Evolutionary conservation across 1,140 invertebrate species (phyloP).

Genomic region (Pygmarrhopalites habei): DNA sequence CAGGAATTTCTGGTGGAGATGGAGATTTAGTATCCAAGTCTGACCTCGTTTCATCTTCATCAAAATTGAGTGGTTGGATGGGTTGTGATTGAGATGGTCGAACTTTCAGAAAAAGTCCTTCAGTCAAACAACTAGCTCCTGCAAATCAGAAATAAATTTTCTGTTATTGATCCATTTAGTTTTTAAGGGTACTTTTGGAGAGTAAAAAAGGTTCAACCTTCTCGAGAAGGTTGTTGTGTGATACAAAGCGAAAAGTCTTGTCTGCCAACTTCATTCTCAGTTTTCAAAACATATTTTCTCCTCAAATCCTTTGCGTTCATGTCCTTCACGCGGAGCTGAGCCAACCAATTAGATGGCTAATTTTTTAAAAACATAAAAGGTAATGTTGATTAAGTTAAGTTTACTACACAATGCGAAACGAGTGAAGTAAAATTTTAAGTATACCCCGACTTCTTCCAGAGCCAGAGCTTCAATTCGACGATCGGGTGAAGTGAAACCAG

Average conservation of each 20-base stretch:
- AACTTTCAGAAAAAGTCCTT: not conserved
- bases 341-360: not conserved
- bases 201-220: not conserved
- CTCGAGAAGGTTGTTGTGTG: slow-evolving; percentile 2
- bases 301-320: not conserved
- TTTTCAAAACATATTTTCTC: slow-evolving; percentile 7
- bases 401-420: not conserved
- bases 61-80: not conserved
- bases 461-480: slow-evolving; percentile 3
- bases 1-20: not conserved
- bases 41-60: not conserved
- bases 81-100: not conserved
- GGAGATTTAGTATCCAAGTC: too few relatives aligned
- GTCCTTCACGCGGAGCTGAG: not conserved
- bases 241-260: slow-evolving; percentile 11
- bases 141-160: not conserved
- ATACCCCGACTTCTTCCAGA: slow-evolving; percentile 7
- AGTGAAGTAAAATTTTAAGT: not conserved
- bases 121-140: not conserved
- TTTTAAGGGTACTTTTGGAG: not conserved
- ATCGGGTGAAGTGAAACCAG: not conserved
- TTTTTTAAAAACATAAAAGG: not conserved
- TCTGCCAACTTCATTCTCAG: slow-evolving; percentile 7
- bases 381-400: not conserved
- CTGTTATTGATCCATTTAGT: too few relatives aligned